Conservation (phyloP, 2,113 vertebrate species). For the Hymenochirus boettgeri region DNA sequence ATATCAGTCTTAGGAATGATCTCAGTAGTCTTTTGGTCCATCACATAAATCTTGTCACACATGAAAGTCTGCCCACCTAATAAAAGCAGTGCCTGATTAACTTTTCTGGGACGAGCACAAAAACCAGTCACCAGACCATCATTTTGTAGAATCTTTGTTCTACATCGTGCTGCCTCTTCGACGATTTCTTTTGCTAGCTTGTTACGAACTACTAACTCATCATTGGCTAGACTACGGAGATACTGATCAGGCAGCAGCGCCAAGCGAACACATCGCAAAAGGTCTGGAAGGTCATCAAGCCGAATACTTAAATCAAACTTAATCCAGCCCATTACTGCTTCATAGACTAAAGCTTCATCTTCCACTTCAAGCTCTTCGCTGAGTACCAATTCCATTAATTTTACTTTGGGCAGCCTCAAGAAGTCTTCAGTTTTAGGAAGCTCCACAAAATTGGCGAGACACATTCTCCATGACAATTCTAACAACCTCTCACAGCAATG, state of each 20-base stretch:
- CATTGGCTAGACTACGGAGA: conserved; percentile 64
- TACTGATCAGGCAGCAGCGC: conserved; percentile 71
- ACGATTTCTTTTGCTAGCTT: conserved; percentile 73
- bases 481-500: conserved; percentile 72
- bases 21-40: conserved; percentile 73
- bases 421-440: conserved; percentile 72
- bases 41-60: conserved; percentile 79
- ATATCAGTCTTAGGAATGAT: conserved; percentile 77
- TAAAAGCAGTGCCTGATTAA: conserved; percentile 73
- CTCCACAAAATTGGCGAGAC: conserved; percentile 67
- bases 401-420: conserved; percentile 67
- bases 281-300: conserved; percentile 62
- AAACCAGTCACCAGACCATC: conserved; percentile 74
- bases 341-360: conserved; percentile 74
- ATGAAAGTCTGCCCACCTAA: conserved; percentile 77
- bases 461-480: conserved; percentile 77
- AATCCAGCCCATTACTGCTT: conserved; percentile 76
- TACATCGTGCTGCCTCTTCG: conserved; percentile 72
- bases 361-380: conserved; percentile 79
- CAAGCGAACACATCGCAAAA: conserved; percentile 70
- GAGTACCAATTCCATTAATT: conserved; percentile 71
- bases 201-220: conserved; percentile 72
- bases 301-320: conserved; percentile 64
- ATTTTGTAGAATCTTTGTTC: conserved; percentile 77
- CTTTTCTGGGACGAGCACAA: conserved; percentile 73